Evolutionary conservation across 2,888 invertebrate species (phyloP).

Genomic region (Melanophora roralis): DNA sequence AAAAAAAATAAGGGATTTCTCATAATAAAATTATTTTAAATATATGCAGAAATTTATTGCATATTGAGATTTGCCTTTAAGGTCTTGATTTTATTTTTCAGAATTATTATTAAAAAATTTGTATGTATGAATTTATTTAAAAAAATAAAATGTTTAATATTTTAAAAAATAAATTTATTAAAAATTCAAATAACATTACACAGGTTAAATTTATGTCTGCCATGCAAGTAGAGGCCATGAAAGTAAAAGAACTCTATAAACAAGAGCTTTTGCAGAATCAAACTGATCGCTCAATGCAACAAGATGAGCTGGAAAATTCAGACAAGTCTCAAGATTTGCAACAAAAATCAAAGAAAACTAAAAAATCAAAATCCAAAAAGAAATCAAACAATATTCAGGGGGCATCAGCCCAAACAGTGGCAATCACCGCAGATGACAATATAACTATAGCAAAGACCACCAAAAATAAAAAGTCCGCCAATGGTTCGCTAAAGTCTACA

Average conservation of each 20-base stretch:
- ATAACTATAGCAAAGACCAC: slow-evolving; percentile 55
- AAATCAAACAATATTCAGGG: slow-evolving; percentile 64
- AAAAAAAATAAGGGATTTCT: no score
- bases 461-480: slow-evolving; percentile 64
- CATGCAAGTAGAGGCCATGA: slow-evolving; percentile 69
- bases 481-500: slow-evolving; percentile 43
- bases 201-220: slow-evolving; percentile 70
- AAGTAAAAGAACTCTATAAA: slow-evolving; percentile 66
- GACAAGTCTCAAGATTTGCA: slow-evolving; percentile 24
- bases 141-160: no score
- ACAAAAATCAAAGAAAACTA: slow-evolving; percentile 51
- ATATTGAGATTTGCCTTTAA: no score
- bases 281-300: neutral
- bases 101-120: no score
- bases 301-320: slow-evolving; percentile 8
- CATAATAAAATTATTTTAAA: no score
- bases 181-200: no score
- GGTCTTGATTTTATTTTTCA: no score
- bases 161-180: no score
- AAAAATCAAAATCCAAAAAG: slow-evolving; percentile 60
- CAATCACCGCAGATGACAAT: slow-evolving; percentile 40
- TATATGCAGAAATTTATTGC: no score
- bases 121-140: no score
- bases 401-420: slow-evolving; percentile 39
- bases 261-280: slow-evolving; percentile 59